These are phyloP conservation scores for Chionoecetes opilio DNA, from an alignment of 1,140 invertebrate genomes.

Conservation along the genomic window DNA sequence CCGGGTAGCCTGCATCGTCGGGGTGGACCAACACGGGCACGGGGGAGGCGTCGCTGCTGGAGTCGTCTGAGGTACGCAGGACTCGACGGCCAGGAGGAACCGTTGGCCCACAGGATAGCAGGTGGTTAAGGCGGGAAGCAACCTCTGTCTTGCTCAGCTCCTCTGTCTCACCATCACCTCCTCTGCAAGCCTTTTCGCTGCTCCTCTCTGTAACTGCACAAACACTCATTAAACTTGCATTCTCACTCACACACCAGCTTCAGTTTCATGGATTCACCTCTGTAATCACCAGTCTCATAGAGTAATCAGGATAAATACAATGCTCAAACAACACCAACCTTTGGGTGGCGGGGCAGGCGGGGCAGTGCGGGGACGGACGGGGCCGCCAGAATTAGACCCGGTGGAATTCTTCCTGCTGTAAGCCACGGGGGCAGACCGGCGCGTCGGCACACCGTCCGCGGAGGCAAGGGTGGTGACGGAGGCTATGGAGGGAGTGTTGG, in stretches of 20 bases:
- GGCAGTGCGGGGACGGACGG: constrained; percentile 68
- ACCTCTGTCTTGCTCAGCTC: constrained; percentile 67
- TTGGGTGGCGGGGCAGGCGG: constrained; percentile 75
- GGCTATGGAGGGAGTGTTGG: constrained; percentile 69
- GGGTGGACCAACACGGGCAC: constrained; percentile 75
- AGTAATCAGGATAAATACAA: too few relatives aligned
- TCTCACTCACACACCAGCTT: background rate
- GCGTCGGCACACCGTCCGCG: constrained; percentile 24
- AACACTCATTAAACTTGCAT: background rate
- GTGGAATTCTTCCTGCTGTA: constrained; percentile 60
- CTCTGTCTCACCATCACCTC: constrained; percentile 42
- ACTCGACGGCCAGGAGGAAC: constrained; percentile 74
- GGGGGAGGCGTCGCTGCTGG: constrained; percentile 75
- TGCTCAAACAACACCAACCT: constrained; percentile 45
- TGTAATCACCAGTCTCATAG: background rate
- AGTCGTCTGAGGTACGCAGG: constrained; percentile 74
- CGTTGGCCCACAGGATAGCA: constrained; percentile 75
- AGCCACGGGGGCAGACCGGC: constrained; percentile 47
- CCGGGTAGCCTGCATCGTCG: constrained; percentile 58
- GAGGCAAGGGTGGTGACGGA: constrained; percentile 59
- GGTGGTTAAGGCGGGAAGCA: constrained; percentile 80
- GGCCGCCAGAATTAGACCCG: constrained; percentile 39
- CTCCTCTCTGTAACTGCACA: constrained; percentile 60
- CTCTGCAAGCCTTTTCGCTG: constrained; percentile 20
- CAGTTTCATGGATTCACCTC: too few relatives aligned